Evolutionary conservation across 92 coral and sea anemone species (phyloP).

Genomic region (Paragorgia papillata): DNA sequence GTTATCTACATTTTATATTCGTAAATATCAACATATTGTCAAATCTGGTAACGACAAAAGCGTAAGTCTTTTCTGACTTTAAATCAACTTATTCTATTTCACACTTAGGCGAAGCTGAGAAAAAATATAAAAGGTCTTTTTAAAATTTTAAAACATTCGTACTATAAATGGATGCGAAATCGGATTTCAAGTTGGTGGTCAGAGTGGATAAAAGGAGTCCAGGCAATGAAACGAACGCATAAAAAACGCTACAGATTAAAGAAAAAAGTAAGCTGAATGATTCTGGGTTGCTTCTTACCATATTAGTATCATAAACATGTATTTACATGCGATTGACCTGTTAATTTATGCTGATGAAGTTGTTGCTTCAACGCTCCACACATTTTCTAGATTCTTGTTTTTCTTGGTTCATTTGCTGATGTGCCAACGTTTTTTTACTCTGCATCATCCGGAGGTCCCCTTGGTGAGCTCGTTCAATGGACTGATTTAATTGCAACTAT

Average conservation of each 20-base stretch:
- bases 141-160: slow-evolving; percentile 47
- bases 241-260: neutral
- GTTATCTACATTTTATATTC: neutral
- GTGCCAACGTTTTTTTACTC: slow-evolving; percentile 77
- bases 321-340: too few species aligned
- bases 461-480: slow-evolving; percentile 99
- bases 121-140: slow-evolving; percentile 60
- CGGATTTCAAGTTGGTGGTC: slow-evolving; percentile 36
- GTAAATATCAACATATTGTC: too few species aligned
- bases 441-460: slow-evolving; percentile 85
- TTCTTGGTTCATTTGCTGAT: slow-evolving; percentile 77
- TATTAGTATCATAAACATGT: too few species aligned
- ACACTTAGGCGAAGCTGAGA: slow-evolving; percentile 39
- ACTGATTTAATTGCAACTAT: slow-evolving; percentile 83
- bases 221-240: slow-evolving; percentile 6
- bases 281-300: too few species aligned
- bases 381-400: slow-evolving; percentile 71
- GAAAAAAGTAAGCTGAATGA: neutral
- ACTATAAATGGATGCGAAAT: slow-evolving; percentile 33
- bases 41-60: too few species aligned
- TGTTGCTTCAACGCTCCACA: too few species aligned
- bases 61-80: too few species aligned
- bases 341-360: too few species aligned
- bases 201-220: slow-evolving; percentile 18
- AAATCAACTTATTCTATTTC: too few species aligned